Percentiles rank a stretch among this genome's conserved stretches.
Conservation (phyloP, 2,888 invertebrate species). For the Lamellibrachia columna region DNA sequence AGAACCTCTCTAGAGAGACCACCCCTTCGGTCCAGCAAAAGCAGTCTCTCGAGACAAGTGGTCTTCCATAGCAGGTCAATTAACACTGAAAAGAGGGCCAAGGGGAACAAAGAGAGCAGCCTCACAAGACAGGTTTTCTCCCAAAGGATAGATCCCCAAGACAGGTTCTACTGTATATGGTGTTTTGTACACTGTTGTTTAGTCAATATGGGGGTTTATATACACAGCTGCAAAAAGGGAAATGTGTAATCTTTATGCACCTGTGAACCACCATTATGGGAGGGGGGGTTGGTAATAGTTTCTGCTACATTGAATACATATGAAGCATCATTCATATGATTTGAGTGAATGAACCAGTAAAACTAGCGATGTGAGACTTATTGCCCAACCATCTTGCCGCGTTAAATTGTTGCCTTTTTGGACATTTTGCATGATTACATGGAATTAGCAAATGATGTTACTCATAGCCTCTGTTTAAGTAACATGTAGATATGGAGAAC, state of each 20-base stretch:
- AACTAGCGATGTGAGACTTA: neutral
- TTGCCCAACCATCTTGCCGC: neutral
- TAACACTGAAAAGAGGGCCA: neutral
- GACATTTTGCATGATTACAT: neutral
- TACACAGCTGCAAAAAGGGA: neutral
- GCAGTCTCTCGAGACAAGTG: neutral
- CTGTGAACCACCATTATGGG: neutral
- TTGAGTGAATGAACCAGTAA: neutral
- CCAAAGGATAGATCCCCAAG: neutral
- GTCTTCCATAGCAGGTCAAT: neutral
- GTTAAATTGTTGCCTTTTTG: neutral
- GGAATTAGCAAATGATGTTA: neutral
- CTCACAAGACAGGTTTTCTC: neutral
- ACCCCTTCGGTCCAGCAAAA: neutral
- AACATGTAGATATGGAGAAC: neutral
- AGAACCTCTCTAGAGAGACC: neutral
- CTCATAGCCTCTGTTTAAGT: neutral
- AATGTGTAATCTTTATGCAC: neutral
- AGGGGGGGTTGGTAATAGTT: neutral
- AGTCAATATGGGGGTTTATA: neutral
- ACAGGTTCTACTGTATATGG: neutral
- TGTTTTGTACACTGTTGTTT: neutral
- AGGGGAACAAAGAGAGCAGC: neutral
- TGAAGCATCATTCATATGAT: neutral
- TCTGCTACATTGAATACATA: neutral